Conservation (phyloP, 2,113 vertebrate species). For the Eublepharis macularius region DNA sequence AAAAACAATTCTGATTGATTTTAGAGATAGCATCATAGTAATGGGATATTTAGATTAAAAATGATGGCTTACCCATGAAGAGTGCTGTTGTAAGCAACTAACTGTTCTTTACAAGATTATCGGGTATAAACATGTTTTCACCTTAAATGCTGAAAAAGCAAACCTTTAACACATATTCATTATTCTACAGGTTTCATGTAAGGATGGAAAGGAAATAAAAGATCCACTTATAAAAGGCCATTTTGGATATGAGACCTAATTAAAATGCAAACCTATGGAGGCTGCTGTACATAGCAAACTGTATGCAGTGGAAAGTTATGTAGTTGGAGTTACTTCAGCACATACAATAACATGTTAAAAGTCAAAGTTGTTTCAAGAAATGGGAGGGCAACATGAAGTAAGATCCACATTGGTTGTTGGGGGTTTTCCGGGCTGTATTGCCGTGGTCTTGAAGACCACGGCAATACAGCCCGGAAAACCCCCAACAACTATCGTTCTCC, state of each 20-base stretch:
- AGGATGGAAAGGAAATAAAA: background rate
- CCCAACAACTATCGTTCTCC: too few species aligned
- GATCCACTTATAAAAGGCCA: background rate
- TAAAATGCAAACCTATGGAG: background rate
- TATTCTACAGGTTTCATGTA: background rate
- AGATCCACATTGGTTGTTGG: background rate
- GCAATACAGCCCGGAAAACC: too few species aligned
- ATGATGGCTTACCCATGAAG: constrained; percentile 1
- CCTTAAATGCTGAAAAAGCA: background rate
- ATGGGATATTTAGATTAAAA: constrained; percentile 20
- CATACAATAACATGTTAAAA: background rate
- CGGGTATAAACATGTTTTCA: background rate
- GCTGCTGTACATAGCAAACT: background rate
- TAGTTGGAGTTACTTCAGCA: background rate
- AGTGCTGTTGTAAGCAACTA: background rate
- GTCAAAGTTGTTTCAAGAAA: background rate
- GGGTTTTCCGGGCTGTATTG: too few species aligned
- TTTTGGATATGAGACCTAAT: background rate
- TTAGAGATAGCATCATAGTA: background rate
- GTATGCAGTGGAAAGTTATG: background rate
- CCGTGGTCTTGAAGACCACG: too few species aligned
- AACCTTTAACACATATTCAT: background rate
- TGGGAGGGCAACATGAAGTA: background rate
- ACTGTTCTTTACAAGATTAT: constrained; percentile 1
- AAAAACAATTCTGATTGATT: background rate